phyloP scores from a whole-genome alignment of 2,888 invertebrate genomes.

The Aricia artaxerxes region DNA sequence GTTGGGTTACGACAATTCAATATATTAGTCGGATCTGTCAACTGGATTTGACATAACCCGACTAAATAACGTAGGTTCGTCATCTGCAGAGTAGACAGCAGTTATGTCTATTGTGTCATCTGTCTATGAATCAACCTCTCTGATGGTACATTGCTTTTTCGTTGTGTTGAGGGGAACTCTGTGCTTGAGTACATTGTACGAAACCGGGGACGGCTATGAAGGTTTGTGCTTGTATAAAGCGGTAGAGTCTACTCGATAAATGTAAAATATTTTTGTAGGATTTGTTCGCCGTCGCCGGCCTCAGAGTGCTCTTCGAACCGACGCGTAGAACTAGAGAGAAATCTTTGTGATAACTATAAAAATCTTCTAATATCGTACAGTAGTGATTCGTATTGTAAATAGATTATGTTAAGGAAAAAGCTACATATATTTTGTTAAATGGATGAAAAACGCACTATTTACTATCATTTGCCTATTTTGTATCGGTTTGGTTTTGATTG shows the following conservation, averaged over 20 bases:
- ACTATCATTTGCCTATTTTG: slow-evolving; percentile 60
- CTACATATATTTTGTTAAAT: slow-evolving; percentile 73
- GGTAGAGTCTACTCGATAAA: slow-evolving; percentile 18
- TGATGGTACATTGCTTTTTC: slow-evolving; percentile 60
- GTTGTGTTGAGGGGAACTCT: slow-evolving; percentile 56
- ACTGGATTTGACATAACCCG: neutral
- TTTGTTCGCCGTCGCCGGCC: neutral
- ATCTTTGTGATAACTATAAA: slow-evolving; percentile 71
- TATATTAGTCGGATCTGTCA: slow-evolving; percentile 39
- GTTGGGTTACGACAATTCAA: slow-evolving; percentile 40
- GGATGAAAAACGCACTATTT: slow-evolving; percentile 61
- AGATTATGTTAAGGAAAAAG: slow-evolving; percentile 66
- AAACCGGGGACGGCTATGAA: neutral
- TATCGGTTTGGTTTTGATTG: slow-evolving; percentile 44
- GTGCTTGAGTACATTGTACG: slow-evolving; percentile 36
- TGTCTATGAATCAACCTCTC: neutral
- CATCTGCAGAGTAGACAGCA: neutral
- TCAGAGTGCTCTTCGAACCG: slow-evolving; percentile 52
- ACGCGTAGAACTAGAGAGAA: slow-evolving; percentile 64
- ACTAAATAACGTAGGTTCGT: neutral
- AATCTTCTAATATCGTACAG: slow-evolving; percentile 65
- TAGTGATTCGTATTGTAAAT: slow-evolving; percentile 66
- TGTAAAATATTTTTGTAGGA: slow-evolving; percentile 33
- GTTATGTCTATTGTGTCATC: neutral
- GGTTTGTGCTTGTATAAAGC: slow-evolving; percentile 27